These are phyloP conservation scores for Pteronotus mesoamericanus DNA, from an alignment of 2,797 vertebrate genomes.

Conservation along the genomic window DNA sequence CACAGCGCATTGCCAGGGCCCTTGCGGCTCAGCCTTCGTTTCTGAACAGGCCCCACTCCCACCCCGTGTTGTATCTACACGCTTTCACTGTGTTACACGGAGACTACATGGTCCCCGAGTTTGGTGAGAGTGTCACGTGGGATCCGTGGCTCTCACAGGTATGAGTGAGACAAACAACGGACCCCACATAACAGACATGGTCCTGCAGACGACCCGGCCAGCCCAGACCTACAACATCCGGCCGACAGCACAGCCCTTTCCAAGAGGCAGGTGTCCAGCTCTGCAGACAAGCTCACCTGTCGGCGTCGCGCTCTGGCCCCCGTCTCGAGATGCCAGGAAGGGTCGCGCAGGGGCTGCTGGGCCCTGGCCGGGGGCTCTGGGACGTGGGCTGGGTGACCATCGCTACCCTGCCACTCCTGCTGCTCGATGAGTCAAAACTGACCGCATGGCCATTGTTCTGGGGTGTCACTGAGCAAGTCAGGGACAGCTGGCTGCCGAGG, in stretches of 20 bases:
- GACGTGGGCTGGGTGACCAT: constrained; percentile 87
- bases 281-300: constrained; percentile 80
- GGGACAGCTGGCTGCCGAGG: constrained; percentile 85
- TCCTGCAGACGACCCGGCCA: not conserved
- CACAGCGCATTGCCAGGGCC: not conserved
- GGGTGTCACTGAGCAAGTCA: constrained; percentile 82
- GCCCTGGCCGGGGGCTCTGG: constrained; percentile 73
- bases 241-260: not conserved
- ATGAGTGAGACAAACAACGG: not conserved
- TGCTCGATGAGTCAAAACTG: constrained; percentile 86
- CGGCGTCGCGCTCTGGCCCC: constrained; percentile 76
- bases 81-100: not conserved
- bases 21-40: not conserved
- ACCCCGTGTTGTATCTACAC: not conserved
- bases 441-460: constrained; percentile 85
- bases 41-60: not conserved
- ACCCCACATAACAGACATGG: not conserved
- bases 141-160: not conserved
- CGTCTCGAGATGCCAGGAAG: constrained; percentile 81
- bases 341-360: constrained; percentile 75
- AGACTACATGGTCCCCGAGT: not conserved
- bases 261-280: not conserved
- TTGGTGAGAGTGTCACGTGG: not conserved
- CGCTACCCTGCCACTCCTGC: constrained; percentile 82
- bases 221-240: not conserved